These are phyloP conservation scores for Orthonevra nobilis DNA, from an alignment of 2,888 invertebrate genomes.

Conservation along the genomic window DNA sequence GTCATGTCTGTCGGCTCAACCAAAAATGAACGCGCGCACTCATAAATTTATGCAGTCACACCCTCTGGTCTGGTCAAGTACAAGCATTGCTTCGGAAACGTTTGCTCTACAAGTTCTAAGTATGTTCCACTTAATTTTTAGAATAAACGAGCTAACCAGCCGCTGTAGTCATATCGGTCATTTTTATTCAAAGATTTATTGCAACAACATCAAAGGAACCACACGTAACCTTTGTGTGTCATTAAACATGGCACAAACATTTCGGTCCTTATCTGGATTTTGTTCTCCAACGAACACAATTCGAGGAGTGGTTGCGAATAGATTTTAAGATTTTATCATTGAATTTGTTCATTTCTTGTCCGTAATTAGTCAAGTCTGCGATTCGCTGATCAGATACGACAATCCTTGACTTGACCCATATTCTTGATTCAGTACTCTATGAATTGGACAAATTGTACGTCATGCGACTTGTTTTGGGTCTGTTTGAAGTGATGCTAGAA, in stretches of 20 bases:
- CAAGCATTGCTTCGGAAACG: slow-evolving; percentile 1
- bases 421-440: too few species aligned
- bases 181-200: slow-evolving; percentile 42
- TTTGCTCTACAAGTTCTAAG: slow-evolving; percentile 21
- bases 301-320: slow-evolving; percentile 43
- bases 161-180: slow-evolving; percentile 21
- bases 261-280: slow-evolving; percentile 41
- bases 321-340: slow-evolving; percentile 23
- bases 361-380: too few species aligned
- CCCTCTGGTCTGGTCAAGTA: slow-evolving; percentile 14
- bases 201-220: slow-evolving; percentile 63
- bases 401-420: too few species aligned
- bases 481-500: too few species aligned
- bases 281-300: slow-evolving; percentile 21
- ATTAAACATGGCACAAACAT: slow-evolving; percentile 18
- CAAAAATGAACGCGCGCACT: slow-evolving; percentile 22
- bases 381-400: too few species aligned
- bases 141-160: slow-evolving; percentile 43
- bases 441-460: too few species aligned
- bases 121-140: slow-evolving; percentile 19
- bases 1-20: slow-evolving; percentile 19
- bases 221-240: slow-evolving; percentile 53
- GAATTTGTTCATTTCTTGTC: not conserved
- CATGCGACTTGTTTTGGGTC: too few species aligned
- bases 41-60: slow-evolving; percentile 53